These are phyloP conservation scores for Drosophila pegasa DNA, from an alignment of 2,888 invertebrate species.

Conservation along the genomic window DNA sequence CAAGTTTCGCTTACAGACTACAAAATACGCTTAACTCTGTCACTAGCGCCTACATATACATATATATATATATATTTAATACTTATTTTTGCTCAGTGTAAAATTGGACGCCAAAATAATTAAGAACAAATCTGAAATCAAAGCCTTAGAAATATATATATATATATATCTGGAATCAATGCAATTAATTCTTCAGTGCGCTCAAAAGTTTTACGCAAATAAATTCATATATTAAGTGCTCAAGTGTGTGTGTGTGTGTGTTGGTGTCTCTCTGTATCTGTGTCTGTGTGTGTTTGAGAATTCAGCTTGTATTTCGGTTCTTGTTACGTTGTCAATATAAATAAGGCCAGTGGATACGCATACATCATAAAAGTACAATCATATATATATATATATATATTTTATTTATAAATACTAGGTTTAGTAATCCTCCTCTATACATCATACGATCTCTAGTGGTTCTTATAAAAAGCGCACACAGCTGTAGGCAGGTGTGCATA, in stretches of 20 bases:
- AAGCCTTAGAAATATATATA: constrained; percentile 51
- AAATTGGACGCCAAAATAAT: constrained; percentile 77
- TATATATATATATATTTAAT: constrained; percentile 30
- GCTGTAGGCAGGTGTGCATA: constrained; percentile 11
- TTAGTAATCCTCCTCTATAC: constrained; percentile 48
- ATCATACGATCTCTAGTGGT: constrained; percentile 47
- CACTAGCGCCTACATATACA: constrained; percentile 24
- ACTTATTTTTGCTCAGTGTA: constrained; percentile 61
- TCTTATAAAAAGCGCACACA: constrained; percentile 43
- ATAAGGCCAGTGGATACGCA: constrained; percentile 84
- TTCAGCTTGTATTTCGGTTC: constrained; percentile 43
- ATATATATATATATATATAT: constrained; percentile 19
- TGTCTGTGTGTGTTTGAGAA: constrained; percentile 30
- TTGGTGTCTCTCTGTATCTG: constrained; percentile 13
- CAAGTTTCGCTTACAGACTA: constrained; percentile 54
- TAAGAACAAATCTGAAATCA: constrained; percentile 66
- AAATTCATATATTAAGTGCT: constrained; percentile 52
- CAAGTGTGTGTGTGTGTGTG: constrained; percentile 28
- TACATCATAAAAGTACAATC: constrained; percentile 82
- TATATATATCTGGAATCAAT: constrained; percentile 42
- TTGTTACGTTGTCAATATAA: constrained; percentile 69
- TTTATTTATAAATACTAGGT: constrained; percentile 46
- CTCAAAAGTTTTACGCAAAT: constrained; percentile 58
- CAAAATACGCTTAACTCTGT: constrained; percentile 49
- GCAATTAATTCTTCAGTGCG: constrained; percentile 57